Evolutionary conservation across 2,888 invertebrate species (phyloP).

Genomic region (Zaprionus lineosus): DNA sequence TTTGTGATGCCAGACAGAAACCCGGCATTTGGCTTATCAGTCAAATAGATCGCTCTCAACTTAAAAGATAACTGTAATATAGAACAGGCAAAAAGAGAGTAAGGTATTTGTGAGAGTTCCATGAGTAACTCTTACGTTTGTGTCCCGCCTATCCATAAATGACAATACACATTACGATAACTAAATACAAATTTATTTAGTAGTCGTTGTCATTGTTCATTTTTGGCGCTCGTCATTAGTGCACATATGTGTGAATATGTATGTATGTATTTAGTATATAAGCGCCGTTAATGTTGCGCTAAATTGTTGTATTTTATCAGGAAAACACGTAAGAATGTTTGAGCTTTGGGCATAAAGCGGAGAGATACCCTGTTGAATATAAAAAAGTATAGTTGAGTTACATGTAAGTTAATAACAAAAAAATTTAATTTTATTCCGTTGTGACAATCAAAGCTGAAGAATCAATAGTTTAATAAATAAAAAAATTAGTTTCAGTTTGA

Average conservation of each 20-base stretch:
- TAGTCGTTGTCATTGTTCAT: constrained; percentile 47
- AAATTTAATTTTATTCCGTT: too few relatives aligned
- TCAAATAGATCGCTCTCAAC: constrained; percentile 45
- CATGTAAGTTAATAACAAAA: background rate
- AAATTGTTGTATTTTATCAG: constrained; percentile 66
- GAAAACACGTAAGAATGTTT: constrained; percentile 18
- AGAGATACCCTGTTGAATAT: constrained; percentile 9
- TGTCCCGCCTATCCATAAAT: constrained; percentile 3
- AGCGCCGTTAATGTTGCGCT: constrained; percentile 58
- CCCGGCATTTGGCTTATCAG: constrained; percentile 49
- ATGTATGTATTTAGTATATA: constrained; percentile 37
- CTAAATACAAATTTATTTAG: constrained; percentile 35
- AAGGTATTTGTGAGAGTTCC: background rate
- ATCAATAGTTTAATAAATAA: too few relatives aligned
- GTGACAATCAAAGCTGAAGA: too few relatives aligned
- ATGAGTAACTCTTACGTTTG: constrained; percentile 12
- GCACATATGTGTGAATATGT: constrained; percentile 18
- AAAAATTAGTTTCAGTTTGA: too few relatives aligned
- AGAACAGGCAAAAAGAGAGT: constrained; percentile 13
- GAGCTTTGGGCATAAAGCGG: background rate
- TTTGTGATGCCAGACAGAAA: constrained; percentile 17
- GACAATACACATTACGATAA: constrained; percentile 42
- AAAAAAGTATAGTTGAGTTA: background rate
- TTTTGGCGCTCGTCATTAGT: constrained; percentile 42
- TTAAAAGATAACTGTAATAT: constrained; percentile 16